phyloP scores from a whole-genome alignment of 1,140 invertebrate species.

The Macrotrachela quadricornifera region DNA sequence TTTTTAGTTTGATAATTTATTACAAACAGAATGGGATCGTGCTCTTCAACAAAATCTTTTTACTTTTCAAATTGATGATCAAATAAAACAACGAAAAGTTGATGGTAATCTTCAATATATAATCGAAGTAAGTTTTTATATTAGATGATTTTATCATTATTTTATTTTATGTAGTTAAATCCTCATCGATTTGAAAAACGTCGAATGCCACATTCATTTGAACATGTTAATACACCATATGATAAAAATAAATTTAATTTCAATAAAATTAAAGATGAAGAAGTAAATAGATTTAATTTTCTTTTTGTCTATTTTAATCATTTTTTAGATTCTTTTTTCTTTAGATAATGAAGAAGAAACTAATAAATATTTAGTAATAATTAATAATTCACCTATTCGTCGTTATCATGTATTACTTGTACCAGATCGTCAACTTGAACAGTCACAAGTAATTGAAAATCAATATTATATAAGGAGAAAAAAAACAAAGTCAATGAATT shows the following conservation, averaged over 20 bases:
- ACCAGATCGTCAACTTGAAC: slow-evolving; percentile 34
- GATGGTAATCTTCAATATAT: no score
- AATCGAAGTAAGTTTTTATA: no score
- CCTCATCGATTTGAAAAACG: no score
- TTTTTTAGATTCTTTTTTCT: neutral
- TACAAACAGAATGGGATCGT: no score
- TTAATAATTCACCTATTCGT: slow-evolving; percentile 50
- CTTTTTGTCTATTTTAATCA: slow-evolving; percentile 1
- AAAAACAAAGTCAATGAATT: neutral
- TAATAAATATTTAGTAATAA: slow-evolving; percentile 21
- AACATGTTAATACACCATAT: slow-evolving; percentile 27
- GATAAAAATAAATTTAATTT: slow-evolving; percentile 44
- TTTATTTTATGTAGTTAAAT: no score
- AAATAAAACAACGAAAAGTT: no score
- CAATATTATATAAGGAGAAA: neutral
- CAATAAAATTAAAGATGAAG: slow-evolving; percentile 37
- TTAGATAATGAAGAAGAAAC: neutral
- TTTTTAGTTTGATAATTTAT: no score
- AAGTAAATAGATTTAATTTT: slow-evolving; percentile 20
- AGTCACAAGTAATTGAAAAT: slow-evolving; percentile 34
- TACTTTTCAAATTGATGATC: no score
- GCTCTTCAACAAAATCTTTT: no score
- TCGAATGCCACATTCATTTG: no score
- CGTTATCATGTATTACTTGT: slow-evolving; percentile 43
- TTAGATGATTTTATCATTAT: no score